These are phyloP conservation scores for Himalopsyche anomala DNA, from an alignment of 2,888 invertebrate species.

Conservation along the genomic window DNA sequence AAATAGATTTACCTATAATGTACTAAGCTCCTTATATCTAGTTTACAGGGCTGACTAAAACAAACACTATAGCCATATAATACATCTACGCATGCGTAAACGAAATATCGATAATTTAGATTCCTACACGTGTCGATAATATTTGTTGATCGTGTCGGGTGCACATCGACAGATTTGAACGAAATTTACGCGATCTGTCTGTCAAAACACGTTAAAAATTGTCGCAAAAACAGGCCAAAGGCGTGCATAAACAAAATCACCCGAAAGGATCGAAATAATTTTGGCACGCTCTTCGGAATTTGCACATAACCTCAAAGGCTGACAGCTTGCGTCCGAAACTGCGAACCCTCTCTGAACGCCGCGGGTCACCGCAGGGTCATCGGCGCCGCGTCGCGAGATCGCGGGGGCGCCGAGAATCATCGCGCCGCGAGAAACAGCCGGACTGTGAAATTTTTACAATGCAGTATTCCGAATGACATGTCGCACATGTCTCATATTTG, in stretches of 20 bases:
- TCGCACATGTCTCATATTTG: slow-evolving; percentile 59
- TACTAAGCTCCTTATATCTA: background rate
- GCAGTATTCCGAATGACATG: slow-evolving; percentile 62
- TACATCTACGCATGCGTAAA: slow-evolving; percentile 59
- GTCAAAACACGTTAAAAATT: slow-evolving; percentile 57
- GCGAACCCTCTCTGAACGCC: slow-evolving; percentile 61
- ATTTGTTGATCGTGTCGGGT: slow-evolving; percentile 63
- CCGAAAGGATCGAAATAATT: slow-evolving; percentile 37
- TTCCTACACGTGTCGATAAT: slow-evolving; percentile 63
- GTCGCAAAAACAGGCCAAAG: slow-evolving; percentile 44
- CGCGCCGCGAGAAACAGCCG: slow-evolving; percentile 14
- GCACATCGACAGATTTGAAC: slow-evolving; percentile 61
- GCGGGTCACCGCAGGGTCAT: slow-evolving; percentile 46
- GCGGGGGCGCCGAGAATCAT: slow-evolving; percentile 39
- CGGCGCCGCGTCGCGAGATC: slow-evolving; percentile 36
- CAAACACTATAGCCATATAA: slow-evolving; percentile 44
- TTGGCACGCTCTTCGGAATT: slow-evolving; percentile 54
- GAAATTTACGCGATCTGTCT: slow-evolving; percentile 60
- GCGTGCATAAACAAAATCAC: slow-evolving; percentile 42
- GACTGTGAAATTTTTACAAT: slow-evolving; percentile 47
- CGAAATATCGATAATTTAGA: slow-evolving; percentile 62
- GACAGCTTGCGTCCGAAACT: slow-evolving; percentile 61
- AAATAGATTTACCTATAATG: too few relatives aligned
- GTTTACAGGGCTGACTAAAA: background rate
- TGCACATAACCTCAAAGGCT: slow-evolving; percentile 62